Percentiles rank a stretch among this genome's conserved stretches.
These are phyloP conservation scores for Oreochromis grahami DNA, from an alignment of 2,797 vertebrate species.

Conservation along the genomic window DNA sequence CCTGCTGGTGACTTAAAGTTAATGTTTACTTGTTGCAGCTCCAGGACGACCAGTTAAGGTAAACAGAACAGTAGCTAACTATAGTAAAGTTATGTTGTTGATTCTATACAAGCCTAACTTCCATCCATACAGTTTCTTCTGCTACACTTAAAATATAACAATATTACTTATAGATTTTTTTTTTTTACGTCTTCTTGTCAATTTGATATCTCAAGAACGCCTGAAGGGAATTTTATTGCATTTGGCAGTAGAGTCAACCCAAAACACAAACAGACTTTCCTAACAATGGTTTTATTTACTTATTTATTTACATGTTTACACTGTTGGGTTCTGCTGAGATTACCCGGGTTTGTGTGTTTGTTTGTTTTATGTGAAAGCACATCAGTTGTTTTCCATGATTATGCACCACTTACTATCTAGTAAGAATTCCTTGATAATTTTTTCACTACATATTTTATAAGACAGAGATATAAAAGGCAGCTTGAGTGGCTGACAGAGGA, in stretches of 20 bases:
- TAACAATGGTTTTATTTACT: background rate
- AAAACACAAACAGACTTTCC: background rate
- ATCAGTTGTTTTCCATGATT: background rate
- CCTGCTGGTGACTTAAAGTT: slow-evolving; percentile 31
- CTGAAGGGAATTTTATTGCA: background rate
- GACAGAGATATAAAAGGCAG: background rate
- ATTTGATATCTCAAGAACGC: background rate
- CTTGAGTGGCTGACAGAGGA: background rate
- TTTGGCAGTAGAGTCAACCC: background rate
- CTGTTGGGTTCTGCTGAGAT: background rate
- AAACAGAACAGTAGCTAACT: background rate
- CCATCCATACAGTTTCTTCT: background rate
- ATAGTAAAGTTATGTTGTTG: background rate
- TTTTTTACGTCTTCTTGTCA: background rate
- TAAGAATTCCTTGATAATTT: background rate
- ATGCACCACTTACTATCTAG: background rate
- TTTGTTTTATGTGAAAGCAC: background rate
- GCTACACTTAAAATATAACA: background rate
- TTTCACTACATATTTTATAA: background rate
- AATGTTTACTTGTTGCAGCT: background rate
- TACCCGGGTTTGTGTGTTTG: background rate
- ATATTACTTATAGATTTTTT: background rate
- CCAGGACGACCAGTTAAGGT: background rate
- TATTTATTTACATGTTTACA: background rate
- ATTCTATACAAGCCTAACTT: background rate